Evolutionary conservation across 2,113 vertebrate species (phyloP), one percentile per base, ranked within the genome.

Genomic region (Anoura caudifer): DNA sequence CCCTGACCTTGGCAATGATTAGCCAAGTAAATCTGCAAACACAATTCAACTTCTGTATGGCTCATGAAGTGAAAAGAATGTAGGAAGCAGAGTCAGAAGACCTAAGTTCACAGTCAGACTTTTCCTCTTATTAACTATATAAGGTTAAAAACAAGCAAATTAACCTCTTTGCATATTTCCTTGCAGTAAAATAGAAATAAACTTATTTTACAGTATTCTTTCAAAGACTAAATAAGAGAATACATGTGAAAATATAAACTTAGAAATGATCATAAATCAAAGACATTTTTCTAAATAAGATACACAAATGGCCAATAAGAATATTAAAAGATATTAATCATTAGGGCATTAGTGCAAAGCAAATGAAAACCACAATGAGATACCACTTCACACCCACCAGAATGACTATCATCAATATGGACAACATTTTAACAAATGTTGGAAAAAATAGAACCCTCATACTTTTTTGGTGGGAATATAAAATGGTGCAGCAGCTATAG

Each of bases 1-100:
- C 22, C 31, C 73, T 73, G 17, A 81, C 11, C 92, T 65, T 73
- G 81, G 92, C 47, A 87, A 61, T 90, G 17, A 94, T 95, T 95
- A 96, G 85, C 67, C 81, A 92, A 94, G 75, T n/a, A 90, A 91
- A 91, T 38, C 82, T 65, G 76, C 59, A 82, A 86, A 96, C 76
- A 95, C 50, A 79, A 86, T 70, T 67, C 38, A 91, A 97, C 26
- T 87, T 95, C 41, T 75, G 45, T 56, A 88, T 65, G 86, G 91
- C 50, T 94, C 86, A 70, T 43, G 50, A 91, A 65, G 77, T 67
- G 24, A 43, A 84, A 95, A 96, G 92, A 97, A 97, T 80, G 89
- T 85, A 93, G 82, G 56, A 81, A 95, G 76, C 13, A 61, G 14
- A 85, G 56, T 84, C 67, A 88, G 72, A 92, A 95, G 65, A 84